phyloP scores from a whole-genome alignment of 2,113 vertebrate genomes.

The Paramisgurnus dabryanus region DNA sequence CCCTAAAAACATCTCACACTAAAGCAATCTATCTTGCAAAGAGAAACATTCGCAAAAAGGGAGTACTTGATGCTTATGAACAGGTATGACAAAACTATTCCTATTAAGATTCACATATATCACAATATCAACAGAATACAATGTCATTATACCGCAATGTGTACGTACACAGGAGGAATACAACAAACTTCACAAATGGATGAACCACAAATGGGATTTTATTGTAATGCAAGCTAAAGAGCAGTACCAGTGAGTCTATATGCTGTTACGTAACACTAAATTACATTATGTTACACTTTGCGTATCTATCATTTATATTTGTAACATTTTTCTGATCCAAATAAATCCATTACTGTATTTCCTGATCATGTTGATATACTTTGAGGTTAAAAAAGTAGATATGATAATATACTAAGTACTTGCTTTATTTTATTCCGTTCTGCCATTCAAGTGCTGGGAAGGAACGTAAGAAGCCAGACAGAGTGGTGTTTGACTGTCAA shows the following conservation, averaged over 20 bases:
- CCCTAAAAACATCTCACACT: slow-evolving; percentile 15
- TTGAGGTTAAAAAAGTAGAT: not conserved
- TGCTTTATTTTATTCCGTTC: slow-evolving; percentile 9
- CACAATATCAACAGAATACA: not conserved
- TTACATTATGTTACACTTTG: not conserved
- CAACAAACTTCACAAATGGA: slow-evolving; percentile 86
- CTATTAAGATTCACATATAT: not conserved
- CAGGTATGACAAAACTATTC: slow-evolving; percentile 77
- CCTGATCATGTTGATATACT: not conserved
- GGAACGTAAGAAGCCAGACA: slow-evolving; percentile 86
- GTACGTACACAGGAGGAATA: slow-evolving; percentile 84
- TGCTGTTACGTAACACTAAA: not conserved
- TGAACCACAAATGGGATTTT: slow-evolving; percentile 98
- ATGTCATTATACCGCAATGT: not conserved
- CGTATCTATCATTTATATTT: slow-evolving; percentile 9
- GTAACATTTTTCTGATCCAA: not conserved
- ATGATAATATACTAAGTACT: not conserved
- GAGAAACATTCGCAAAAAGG: slow-evolving; percentile 95
- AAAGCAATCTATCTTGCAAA: slow-evolving; percentile 94
- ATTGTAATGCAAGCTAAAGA: slow-evolving; percentile 94
- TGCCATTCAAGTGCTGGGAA: slow-evolving; percentile 79
- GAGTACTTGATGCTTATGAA: slow-evolving; percentile 88
- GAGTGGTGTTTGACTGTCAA: slow-evolving; percentile 91
- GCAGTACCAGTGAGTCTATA: slow-evolving; percentile 85
- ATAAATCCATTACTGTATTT: not conserved